Percentiles rank a stretch among this genome's conserved stretches.
Evolutionary conservation across 2,888 invertebrate genomes (phyloP).

Genomic region (Elegia similella): DNA sequence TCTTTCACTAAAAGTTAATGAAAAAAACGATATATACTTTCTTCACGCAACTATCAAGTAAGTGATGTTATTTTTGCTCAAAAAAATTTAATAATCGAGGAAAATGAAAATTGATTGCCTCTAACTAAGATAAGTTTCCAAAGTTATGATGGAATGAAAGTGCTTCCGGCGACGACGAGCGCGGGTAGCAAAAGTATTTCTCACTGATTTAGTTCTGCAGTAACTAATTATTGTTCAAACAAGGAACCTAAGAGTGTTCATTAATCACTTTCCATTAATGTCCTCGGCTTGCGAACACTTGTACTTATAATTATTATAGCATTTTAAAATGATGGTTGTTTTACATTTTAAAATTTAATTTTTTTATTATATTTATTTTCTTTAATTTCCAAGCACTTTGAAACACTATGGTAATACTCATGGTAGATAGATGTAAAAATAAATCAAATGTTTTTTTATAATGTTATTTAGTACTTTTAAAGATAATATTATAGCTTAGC

Average conservation of each 20-base stretch:
- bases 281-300: neutral
- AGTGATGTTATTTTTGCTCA: constrained; percentile 11
- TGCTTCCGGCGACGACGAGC: constrained; percentile 42
- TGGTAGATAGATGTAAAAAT: too few species aligned
- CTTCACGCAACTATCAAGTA: neutral
- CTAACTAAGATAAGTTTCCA: constrained; percentile 75
- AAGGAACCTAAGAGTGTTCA: constrained; percentile 38
- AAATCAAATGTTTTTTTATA: too few species aligned
- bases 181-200: constrained; percentile 54
- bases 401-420: too few species aligned
- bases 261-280: constrained; percentile 11
- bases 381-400: too few species aligned
- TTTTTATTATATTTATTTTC: too few species aligned
- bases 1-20: too few species aligned
- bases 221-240: constrained; percentile 66
- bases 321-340: neutral
- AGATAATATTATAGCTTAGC: too few species aligned
- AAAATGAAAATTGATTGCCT: constrained; percentile 77
- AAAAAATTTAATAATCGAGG: constrained; percentile 60
- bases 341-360: too few species aligned
- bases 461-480: too few species aligned
- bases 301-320: neutral
- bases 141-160: constrained; percentile 71
- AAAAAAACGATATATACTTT: neutral
- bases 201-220: constrained; percentile 51